These are phyloP conservation scores for Mythimna pallens DNA, from an alignment of 2,888 invertebrate species.

Conservation along the genomic window DNA sequence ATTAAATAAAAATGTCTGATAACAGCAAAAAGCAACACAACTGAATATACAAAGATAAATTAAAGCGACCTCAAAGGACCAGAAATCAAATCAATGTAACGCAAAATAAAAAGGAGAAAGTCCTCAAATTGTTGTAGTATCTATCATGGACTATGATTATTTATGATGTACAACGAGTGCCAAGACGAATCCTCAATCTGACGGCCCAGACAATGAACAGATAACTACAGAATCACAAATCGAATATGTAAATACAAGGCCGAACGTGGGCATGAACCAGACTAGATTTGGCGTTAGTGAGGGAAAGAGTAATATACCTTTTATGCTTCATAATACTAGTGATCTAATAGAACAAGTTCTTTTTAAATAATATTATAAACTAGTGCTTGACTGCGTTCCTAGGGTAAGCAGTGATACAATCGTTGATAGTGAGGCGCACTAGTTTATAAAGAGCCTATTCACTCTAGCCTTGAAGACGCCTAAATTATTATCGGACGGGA, in stretches of 20 bases:
- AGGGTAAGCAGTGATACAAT: too few species aligned
- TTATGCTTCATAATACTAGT: not conserved
- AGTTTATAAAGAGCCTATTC: too few species aligned
- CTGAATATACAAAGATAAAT: conserved; percentile 7
- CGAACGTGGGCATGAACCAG: conserved; percentile 23
- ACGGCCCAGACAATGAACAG: conserved; percentile 63
- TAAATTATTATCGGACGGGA: too few species aligned
- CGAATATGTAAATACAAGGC: conserved; percentile 63
- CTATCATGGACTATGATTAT: conserved; percentile 57
- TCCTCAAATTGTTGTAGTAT: conserved; percentile 39
- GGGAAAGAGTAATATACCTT: not conserved
- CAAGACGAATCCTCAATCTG: conserved; percentile 45
- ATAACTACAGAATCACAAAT: conserved; percentile 52
- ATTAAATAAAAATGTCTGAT: not conserved
- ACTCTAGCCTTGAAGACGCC: too few species aligned
- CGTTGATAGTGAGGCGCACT: too few species aligned
- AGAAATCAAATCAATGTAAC: conserved; percentile 38
- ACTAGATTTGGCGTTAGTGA: conserved; percentile 2
- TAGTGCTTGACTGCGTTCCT: too few species aligned
- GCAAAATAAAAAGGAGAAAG: conserved; percentile 33
- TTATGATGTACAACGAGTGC: conserved; percentile 59
- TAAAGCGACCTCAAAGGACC: conserved; percentile 15
- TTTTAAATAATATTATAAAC: too few species aligned
- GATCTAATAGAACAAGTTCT: not conserved
- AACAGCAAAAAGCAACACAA: conserved; percentile 2